Percentiles rank a stretch among this genome's conserved stretches.
These are phyloP conservation scores for Albula goreensis DNA, from an alignment of 2,113 vertebrate species.

Conservation along the genomic window DNA sequence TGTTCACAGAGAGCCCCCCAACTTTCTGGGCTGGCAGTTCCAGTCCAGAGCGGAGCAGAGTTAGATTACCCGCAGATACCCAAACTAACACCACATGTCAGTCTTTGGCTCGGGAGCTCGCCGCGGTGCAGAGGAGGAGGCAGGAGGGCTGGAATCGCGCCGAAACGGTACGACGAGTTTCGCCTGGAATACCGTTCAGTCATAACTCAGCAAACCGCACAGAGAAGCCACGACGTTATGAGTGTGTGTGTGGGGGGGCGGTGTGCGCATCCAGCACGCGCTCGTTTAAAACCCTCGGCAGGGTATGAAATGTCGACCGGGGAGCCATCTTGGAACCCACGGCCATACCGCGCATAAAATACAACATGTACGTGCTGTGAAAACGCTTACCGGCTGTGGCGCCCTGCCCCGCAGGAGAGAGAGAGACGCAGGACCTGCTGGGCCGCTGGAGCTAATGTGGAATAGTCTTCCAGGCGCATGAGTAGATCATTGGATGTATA, in stretches of 20 bases:
- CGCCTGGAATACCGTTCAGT: neutral
- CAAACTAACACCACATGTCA: neutral
- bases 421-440: neutral
- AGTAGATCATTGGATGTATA: neutral
- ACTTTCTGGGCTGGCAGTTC: neutral
- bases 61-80: neutral
- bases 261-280: neutral
- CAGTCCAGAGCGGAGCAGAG: no score
- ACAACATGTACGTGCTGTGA: neutral
- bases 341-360: neutral
- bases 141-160: neutral
- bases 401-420: neutral
- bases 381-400: neutral
- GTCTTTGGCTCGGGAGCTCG: neutral
- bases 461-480: neutral
- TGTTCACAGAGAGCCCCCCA: neutral
- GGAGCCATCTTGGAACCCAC: neutral
- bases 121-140: no score
- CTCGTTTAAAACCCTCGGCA: neutral
- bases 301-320: neutral
- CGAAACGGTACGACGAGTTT: neutral
- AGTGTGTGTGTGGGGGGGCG: neutral
- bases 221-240: neutral
- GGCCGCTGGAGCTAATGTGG: neutral
- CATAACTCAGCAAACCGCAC: neutral